Evolutionary conservation across 2,888 invertebrate genomes (phyloP), one percentile per base, ranked within the genome.

Genomic region (Dyspetes luteomarginatus): DNA sequence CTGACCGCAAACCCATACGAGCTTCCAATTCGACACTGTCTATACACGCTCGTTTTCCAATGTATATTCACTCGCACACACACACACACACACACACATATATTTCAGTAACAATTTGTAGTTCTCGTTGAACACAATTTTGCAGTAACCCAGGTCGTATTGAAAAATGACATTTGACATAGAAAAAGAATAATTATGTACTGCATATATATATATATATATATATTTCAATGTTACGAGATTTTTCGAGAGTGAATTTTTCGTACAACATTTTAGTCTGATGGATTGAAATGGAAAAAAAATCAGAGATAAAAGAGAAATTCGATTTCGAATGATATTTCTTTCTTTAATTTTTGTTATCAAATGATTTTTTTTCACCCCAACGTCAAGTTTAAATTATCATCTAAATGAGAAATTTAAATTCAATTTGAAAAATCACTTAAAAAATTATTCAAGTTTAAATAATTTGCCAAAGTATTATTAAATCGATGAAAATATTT

Each of bases 1-100:
- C 74, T 67, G 78, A 82, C 81, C 81, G 75, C 82, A 84, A 75
- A 64, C 78, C 81, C 73, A 60, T n/a, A n/a, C 36, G 28, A 48
- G 56, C 65, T 73, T 64, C 60, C 68, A 69, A 36, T 58, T 75
- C 79, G 50, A 56, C 68, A 52, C 60, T 58, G 17, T 62, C 17
- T 58, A 45, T 24, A 64, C 36, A 75, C 56, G 15, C 24, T 28
- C 52, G n/a, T 64, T 36, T 30, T 36, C 62, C 7, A 12, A 62
- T 41, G 58, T 24, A 9, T 2, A 26, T 30, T 30, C 22, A 19
- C 30, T 1, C 48, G 30, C 56, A 41, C 9, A 4, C 43, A 17
- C 56, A 17, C 45, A 36, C 48, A 30, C 48, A 56, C 22, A 41
- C 15, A 15, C 45, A 45, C 17, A 45, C 45, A 45, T 15, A 15